phyloP scores from a whole-genome alignment of 2,797 vertebrate species.

The Arctocebus calabarensis region DNA sequence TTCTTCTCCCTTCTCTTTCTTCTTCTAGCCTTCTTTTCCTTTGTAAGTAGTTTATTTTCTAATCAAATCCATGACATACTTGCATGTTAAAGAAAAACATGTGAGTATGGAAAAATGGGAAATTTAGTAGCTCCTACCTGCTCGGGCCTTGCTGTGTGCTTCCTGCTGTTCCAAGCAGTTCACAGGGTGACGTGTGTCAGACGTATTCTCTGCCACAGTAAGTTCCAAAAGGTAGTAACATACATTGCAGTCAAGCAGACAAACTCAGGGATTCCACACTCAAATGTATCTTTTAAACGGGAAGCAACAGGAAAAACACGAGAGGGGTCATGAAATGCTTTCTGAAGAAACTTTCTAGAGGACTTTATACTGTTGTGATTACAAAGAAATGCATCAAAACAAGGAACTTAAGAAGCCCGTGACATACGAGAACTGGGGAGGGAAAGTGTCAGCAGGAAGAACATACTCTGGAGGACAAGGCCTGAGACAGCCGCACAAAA shows the following conservation, averaged over 20 bases:
- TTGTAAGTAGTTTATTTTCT: neutral
- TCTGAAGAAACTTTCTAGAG: neutral
- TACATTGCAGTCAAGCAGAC: neutral
- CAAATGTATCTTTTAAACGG: neutral
- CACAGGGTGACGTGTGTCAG: too few species aligned
- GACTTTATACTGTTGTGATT: neutral
- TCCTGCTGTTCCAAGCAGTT: neutral
- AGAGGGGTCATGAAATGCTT: too few species aligned
- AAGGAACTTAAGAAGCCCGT: neutral
- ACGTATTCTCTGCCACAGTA: neutral
- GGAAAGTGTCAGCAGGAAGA: too few species aligned
- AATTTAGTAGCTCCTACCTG: neutral
- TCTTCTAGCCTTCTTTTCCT: neutral
- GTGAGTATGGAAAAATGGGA: neutral
- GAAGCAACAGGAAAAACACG: neutral
- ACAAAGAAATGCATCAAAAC: neutral
- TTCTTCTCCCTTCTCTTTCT: neutral
- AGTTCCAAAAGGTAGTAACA: neutral
- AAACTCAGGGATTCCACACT: neutral
- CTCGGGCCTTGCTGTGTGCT: neutral
- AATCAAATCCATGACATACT: neutral
- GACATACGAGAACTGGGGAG: neutral
- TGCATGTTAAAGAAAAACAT: neutral
- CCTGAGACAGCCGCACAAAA: rapidly evolving
- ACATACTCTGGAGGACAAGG: neutral